These are phyloP conservation scores for Bubo blakistoni DNA, from an alignment of 2,113 vertebrate genomes.

Conservation along the genomic window DNA sequence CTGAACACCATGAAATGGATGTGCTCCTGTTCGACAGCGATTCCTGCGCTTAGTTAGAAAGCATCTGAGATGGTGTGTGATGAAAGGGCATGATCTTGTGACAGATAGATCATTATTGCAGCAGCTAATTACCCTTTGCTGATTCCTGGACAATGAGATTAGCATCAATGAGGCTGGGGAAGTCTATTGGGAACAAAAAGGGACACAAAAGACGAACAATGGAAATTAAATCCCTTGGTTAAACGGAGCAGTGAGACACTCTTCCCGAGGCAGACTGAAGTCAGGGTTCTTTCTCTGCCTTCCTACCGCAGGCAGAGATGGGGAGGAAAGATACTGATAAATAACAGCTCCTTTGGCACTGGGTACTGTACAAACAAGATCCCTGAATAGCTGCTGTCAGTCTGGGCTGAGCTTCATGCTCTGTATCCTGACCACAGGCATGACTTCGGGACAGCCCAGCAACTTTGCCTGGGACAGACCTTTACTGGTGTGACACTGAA, in stretches of 20 bases:
- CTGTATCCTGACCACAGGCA: background rate
- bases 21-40: rapidly evolving
- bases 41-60: background rate
- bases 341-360: background rate
- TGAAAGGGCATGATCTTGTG: background rate
- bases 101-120: background rate
- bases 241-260: background rate
- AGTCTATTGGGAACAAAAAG: background rate
- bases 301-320: background rate
- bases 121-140: slow-evolving; percentile 23
- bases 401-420: background rate
- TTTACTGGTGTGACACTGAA: background rate
- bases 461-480: background rate
- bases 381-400: background rate
- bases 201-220: background rate
- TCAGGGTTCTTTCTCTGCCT: background rate
- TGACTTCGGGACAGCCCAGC: background rate
- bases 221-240: slow-evolving; percentile 18
- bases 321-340: background rate
- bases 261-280: background rate
- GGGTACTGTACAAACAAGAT: too few relatives aligned
- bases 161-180: background rate
- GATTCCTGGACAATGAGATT: slow-evolving; percentile 9
- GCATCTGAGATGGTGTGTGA: background rate
- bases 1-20: rapidly evolving